Evolutionary conservation across 2,888 invertebrate genomes (phyloP), one percentile per base, ranked within the genome.

Genomic region (Drepana falcataria): DNA sequence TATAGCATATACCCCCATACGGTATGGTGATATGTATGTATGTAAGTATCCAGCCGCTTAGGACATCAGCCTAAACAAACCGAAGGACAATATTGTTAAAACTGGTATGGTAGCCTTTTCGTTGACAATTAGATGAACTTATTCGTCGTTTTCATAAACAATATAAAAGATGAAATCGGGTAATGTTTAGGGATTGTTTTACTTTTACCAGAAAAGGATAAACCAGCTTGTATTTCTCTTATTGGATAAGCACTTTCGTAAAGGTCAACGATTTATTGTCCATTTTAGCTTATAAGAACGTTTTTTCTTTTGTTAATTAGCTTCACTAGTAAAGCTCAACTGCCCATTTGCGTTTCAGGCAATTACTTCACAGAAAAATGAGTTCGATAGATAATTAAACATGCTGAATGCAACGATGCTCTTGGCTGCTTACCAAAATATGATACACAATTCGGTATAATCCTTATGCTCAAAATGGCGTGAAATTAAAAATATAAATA

Each of bases 401-500:
- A 49, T 21, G 41, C 34, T 41, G 35, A 35, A 34, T 49, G 63
- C 64, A 61, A 65, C 64, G 64, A 63, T 65, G 63, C 53, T 68
- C 35, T 75, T 74, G 75, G 73, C 73, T 57, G 57, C 54, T 63
- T 64, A 71, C 74, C 74, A 77, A 71, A 77, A 71, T 71, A 73
- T 68, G 65, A 71, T 21, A 71, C 69, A 73, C 68, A 69, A 68
- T 75, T 66, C 68, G 70, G 67, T 72, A 73, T 73, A 77, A 78
- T 70, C 67, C 66, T 64, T 66, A 66, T 70, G 76, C 67, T 75
- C 77, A 64, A 66, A 68, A 68, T 59, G 68, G 76, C 79, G 72
- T 77, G 73, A 83, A 83, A 84, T 84, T 80, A 83, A 85, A 85
- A 82, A 79, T 82, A 80, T 81, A 79, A 82, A 81, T 80, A 80